Evolutionary conservation across 2,113 vertebrate species (phyloP), one percentile per base, ranked within the genome.

Genomic region (Podocnemis expansa): DNA sequence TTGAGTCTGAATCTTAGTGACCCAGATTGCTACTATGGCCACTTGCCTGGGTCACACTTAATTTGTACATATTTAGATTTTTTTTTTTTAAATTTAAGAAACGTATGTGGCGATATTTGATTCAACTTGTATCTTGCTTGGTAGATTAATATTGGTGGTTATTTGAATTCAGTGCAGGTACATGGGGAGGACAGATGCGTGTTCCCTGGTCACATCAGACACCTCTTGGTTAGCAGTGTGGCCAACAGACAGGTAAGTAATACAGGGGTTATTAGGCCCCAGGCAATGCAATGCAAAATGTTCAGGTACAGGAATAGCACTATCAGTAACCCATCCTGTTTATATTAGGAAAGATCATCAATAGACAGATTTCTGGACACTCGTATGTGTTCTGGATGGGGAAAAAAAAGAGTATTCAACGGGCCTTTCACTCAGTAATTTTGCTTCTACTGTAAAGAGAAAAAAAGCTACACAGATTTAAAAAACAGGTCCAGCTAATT

Each of bases 201-300:
- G n/a, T 96, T 22, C 27, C 93, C 70, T 56, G 60, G 82, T 89
- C 1, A 8, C 83, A 49, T 79, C 25, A 75, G n/a, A 60, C 70
- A 76, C 92, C 94, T 94, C 60, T 83, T 93, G 79, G 27, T 43
- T 78, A 91, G 81, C 6, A 84, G 78, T 85, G 94, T 88, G 84
- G 70, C 73, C 88, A 90, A 75, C 70, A 52, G 47, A 19, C 22
- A 75, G 89, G 34, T 81, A 86, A 92, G 89, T 79, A 85, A 55
- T 19, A 85, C 55, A 91, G 52, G 70, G 41, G 21, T 75, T 27
- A 75, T 43, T 75, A 75, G 70, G 41, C 70, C 91, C 73, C 19
- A 93, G 83, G 70, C 34, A 93, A 38, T 29, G n/a, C 21, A 10
- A 27, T 92, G 60, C 93, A 80, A 93, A 91, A 81, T 3, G 2